A percentile compares a stretch with the other conserved stretches of the same genome.
Conservation (phyloP, 2,797 vertebrate species). For the Pristis pectinata region DNA sequence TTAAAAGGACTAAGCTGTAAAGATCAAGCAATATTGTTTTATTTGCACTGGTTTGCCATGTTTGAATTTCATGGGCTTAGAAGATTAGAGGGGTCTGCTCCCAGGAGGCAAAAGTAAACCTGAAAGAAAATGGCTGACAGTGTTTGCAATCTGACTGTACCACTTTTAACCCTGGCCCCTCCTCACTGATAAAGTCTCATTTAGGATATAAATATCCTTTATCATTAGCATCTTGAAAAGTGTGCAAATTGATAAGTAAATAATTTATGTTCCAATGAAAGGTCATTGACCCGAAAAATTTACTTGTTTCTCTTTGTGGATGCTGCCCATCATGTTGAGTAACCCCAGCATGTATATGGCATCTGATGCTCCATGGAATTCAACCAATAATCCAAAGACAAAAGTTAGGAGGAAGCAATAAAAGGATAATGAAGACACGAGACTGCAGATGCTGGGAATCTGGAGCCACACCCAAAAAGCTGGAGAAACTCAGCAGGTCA, state of each 20-base stretch:
- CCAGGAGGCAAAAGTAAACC: too few relatives aligned
- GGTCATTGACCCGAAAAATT: too few relatives aligned
- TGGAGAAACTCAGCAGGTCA: too few relatives aligned
- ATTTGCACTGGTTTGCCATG: background rate
- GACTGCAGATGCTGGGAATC: too few relatives aligned
- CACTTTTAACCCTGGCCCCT: too few relatives aligned
- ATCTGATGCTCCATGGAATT: background rate
- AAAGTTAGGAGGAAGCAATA: background rate
- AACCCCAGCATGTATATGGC: too few relatives aligned
- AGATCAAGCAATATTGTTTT: background rate
- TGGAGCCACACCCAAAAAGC: too few relatives aligned
- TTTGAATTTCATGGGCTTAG: background rate
- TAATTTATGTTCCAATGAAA: too few relatives aligned
- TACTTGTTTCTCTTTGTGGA: too few relatives aligned
- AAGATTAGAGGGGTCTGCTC: background rate
- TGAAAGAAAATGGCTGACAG: too few relatives aligned
- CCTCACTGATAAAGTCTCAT: slow-evolving; percentile 18
- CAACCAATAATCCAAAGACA: background rate
- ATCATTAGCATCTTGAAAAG: background rate
- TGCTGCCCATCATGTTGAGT: too few relatives aligned
- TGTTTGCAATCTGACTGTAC: too few relatives aligned
- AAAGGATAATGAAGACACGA: background rate
- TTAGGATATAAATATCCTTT: background rate
- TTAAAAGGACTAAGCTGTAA: background rate
- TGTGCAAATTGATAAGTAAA: background rate